Base-by-base conservation (phyloP, 2,888 invertebrate species). In the Acleris emargana region DNA sequence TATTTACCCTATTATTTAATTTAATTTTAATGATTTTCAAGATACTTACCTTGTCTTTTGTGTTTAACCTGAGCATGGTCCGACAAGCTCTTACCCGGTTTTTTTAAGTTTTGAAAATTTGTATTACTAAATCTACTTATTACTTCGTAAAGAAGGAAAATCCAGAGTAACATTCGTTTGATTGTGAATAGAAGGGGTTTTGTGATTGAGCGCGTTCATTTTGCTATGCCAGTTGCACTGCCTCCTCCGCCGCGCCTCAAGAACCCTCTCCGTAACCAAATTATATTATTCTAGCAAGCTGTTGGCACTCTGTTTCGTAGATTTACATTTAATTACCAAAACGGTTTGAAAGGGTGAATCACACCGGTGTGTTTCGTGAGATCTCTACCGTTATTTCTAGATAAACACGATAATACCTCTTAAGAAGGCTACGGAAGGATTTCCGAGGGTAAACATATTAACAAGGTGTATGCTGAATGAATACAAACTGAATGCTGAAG, bases 181-280 rank as follows among this genome's bases (percentile, higher is more conserved):
- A 45, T 45, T 5, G 58, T 59, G 4, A 63, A 67, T 38, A 58
- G 50, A 64, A 64, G 17, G 76, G 67, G 58, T 75, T 16, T 9
- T 76, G 43, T 75, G 71, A 69, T 76, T 78, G 25, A 66, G 62
- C 9, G 69, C 60, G 76, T 5, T 71, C 62, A 57, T 68, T 67
- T n/a, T 78, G 79, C 45, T 7, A 3, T 3, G 79, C 79, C 45
- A 80, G 77, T 49, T 80, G 78, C 0, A 84, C 75, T 3, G 80
- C 76, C 13, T 78, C 70, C 5, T 81, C 73, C 1, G 81, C 82
- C 4, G 78, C 82, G 5, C 82, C 82, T 69, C 76, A 73, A 1
- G 81, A 86, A 80, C 64, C 76, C 80, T 32, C 74, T 75, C 85
- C 84, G 75, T 53, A 71, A 71, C 32, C 74, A 75, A 52, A 64